Percentiles rank a stretch among this genome's conserved stretches.
Evolutionary conservation across 2,797 vertebrate genomes (phyloP).

Genomic region (Neostethus bicornis): DNA sequence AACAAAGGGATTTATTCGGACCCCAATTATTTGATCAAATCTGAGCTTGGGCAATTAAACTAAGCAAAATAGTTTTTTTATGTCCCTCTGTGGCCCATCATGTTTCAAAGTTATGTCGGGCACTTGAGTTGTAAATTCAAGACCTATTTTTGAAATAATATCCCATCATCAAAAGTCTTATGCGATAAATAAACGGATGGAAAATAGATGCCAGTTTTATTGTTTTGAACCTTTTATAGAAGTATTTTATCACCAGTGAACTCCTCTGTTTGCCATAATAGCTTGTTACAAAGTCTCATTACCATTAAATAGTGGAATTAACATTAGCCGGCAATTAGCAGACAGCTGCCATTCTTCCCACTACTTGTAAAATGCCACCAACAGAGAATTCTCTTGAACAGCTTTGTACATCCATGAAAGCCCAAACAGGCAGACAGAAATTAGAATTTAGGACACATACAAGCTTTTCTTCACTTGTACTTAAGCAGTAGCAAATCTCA

Average conservation of each 20-base stretch:
- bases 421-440: not conserved
- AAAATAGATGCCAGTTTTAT: not conserved
- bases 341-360: constrained; percentile 27
- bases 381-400: constrained; percentile 20
- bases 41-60: too few species aligned
- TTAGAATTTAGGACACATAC: not conserved
- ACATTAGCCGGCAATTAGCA: constrained; percentile 37
- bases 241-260: constrained; percentile 11
- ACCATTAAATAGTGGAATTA: constrained; percentile 39
- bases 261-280: constrained; percentile 28
- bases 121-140: not conserved
- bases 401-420: not conserved
- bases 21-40: too few species aligned
- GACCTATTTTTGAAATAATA: not conserved
- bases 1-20: too few species aligned
- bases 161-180: not conserved
- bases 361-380: constrained; percentile 53
- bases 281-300: constrained; percentile 32
- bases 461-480: not conserved
- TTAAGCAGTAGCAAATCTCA: not conserved
- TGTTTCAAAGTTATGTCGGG: not conserved
- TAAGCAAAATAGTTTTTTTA: not conserved
- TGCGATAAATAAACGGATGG: too few species aligned
- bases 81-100: not conserved
- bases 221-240: not conserved